These are phyloP conservation scores for Protodeltote pygarga DNA, from an alignment of 2,888 invertebrate species.

Conservation along the genomic window DNA sequence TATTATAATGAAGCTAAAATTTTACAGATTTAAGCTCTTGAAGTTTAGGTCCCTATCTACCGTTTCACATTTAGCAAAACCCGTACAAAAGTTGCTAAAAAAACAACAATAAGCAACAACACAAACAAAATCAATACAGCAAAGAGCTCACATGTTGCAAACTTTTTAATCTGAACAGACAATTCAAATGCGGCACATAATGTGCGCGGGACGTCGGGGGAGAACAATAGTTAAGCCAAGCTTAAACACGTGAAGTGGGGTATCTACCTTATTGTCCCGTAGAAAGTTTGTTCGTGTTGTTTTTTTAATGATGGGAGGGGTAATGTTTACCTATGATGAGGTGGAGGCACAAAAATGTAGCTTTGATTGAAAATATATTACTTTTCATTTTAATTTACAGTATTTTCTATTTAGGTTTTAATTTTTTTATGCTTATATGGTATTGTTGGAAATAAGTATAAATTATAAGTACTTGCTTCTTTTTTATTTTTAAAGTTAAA, in stretches of 20 bases:
- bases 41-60: too few relatives aligned
- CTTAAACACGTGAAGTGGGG: slow-evolving; percentile 71
- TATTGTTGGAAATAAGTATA: too few relatives aligned
- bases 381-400: too few relatives aligned
- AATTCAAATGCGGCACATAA: slow-evolving; percentile 70
- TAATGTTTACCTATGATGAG: slow-evolving; percentile 1
- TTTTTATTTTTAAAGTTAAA: too few relatives aligned
- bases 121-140: slow-evolving; percentile 52
- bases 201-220: slow-evolving; percentile 58
- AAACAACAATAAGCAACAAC: slow-evolving; percentile 17
- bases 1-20: too few relatives aligned
- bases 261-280: slow-evolving; percentile 58
- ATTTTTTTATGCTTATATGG: too few relatives aligned
- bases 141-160: slow-evolving; percentile 54
- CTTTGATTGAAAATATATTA: too few relatives aligned
- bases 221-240: slow-evolving; percentile 69
- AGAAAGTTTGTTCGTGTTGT: slow-evolving; percentile 33
- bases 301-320: slow-evolving; percentile 33
- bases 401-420: too few relatives aligned
- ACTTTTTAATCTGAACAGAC: slow-evolving; percentile 70
- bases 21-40: too few relatives aligned
- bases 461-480: too few relatives aligned
- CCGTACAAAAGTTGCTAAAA: slow-evolving; percentile 18
- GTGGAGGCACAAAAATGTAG: too few relatives aligned
- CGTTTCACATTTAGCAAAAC: too few relatives aligned